phyloP scores from a whole-genome alignment of 2,113 vertebrate genomes.

The Oncorhynchus gorbuscha region DNA sequence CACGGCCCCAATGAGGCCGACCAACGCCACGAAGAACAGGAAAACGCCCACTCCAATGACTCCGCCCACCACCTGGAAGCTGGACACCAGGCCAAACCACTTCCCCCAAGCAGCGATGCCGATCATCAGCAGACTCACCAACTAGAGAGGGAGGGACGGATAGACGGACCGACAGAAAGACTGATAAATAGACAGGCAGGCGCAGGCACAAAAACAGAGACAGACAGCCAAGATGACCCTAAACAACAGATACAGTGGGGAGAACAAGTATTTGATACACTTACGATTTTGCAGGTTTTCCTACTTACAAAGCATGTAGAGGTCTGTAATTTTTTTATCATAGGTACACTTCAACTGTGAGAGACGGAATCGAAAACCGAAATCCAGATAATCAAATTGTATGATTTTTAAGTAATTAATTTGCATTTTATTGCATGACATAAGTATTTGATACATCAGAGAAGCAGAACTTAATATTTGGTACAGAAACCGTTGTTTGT shows the following conservation, averaged over 20 bases:
- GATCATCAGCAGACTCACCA: slow-evolving; percentile 94
- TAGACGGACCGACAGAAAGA: neutral
- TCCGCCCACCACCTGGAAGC: slow-evolving; percentile 90
- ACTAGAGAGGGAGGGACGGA: slow-evolving; percentile 59
- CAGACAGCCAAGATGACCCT: neutral
- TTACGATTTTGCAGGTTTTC: too few relatives aligned
- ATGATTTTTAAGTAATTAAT: too few relatives aligned
- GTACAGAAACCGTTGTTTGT: too few relatives aligned
- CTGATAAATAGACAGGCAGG: neutral
- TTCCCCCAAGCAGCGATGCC: slow-evolving; percentile 95
- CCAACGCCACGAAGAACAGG: slow-evolving; percentile 90
- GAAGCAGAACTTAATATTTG: too few relatives aligned
- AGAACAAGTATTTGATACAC: too few relatives aligned
- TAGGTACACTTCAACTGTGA: too few relatives aligned
- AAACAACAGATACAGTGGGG: neutral
- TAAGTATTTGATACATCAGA: too few relatives aligned
- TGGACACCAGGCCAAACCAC: slow-evolving; percentile 93
- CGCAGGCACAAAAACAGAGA: neutral
- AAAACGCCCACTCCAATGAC: slow-evolving; percentile 90
- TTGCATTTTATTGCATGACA: too few relatives aligned
- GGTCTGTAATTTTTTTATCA: too few relatives aligned
- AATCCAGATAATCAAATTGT: too few relatives aligned
- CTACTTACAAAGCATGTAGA: too few relatives aligned
- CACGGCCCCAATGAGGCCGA: slow-evolving; percentile 89
- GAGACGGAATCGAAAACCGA: too few relatives aligned